Conservation (phyloP, 2,888 invertebrate species). For the Dicyrtoma fusca region DNA sequence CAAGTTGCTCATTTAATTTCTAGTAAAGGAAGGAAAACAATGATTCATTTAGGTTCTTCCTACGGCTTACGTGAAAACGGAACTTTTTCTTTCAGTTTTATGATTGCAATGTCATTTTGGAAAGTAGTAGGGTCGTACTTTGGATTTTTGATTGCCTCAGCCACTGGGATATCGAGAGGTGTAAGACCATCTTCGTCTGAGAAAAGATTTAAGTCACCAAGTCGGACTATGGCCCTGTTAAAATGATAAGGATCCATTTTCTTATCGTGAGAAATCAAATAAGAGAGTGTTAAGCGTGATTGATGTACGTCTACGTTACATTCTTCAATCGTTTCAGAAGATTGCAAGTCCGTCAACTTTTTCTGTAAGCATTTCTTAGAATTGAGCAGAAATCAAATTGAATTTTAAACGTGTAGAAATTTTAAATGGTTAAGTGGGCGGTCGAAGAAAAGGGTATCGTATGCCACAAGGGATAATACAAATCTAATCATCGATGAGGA, state of each 20-base stretch:
- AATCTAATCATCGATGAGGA: too few relatives aligned
- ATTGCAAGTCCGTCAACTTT: too few relatives aligned
- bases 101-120: conserved; percentile 77
- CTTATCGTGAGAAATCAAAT: background rate
- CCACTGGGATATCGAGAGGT: conserved; percentile 68
- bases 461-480: too few relatives aligned
- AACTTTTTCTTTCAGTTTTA: conserved; percentile 67
- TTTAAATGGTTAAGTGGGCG: too few relatives aligned
- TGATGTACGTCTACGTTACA: too few relatives aligned
- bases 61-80: conserved; percentile 64
- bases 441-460: too few relatives aligned
- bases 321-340: too few relatives aligned
- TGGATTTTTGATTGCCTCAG: conserved; percentile 69
- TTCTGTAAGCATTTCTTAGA: too few relatives aligned
- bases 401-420: too few relatives aligned
- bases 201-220: conserved; percentile 77
- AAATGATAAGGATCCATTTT: background rate
- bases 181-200: conserved; percentile 67
- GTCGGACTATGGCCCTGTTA: conserved; percentile 68
- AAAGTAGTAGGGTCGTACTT: conserved; percentile 67
- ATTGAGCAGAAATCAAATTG: too few relatives aligned
- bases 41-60: background rate
- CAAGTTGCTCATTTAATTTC: background rate
- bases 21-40: background rate
- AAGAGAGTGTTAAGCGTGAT: too few relatives aligned